These are phyloP conservation scores for Siderastrea siderea DNA, from an alignment of 92 coral and sea anemone species.

Conservation along the genomic window DNA sequence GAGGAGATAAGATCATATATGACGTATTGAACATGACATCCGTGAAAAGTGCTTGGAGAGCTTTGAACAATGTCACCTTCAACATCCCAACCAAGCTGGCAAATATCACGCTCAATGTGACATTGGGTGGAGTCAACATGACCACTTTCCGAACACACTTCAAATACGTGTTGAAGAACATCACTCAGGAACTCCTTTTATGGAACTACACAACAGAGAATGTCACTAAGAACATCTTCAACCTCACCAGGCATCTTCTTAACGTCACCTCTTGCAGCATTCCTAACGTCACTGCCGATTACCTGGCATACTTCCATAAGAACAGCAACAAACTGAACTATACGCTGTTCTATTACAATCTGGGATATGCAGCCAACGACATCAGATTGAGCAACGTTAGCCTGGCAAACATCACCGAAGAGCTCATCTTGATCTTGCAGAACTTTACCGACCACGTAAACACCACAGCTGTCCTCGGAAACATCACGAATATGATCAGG, in stretches of 20 bases:
- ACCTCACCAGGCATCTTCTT: conserved; percentile 58
- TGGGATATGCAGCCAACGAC: conserved; percentile 31
- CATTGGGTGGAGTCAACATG: conserved; percentile 68
- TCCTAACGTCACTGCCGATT: conserved; percentile 64
- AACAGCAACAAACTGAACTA: conserved; percentile 27
- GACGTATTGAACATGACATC: conserved; percentile 54
- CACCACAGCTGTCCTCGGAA: conserved; percentile 54
- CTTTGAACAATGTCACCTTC: conserved; percentile 58
- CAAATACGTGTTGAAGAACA: conserved; percentile 53
- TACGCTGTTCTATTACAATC: conserved; percentile 51
- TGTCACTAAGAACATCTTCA: conserved; percentile 56
- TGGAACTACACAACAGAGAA: conserved; percentile 71
- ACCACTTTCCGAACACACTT: conserved; percentile 63
- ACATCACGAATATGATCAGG: conserved; percentile 55
- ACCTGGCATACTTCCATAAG: conserved; percentile 44
- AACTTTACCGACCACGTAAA: conserved; percentile 68
- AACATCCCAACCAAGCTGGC: conserved; percentile 72
- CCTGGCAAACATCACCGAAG: conserved; percentile 64
- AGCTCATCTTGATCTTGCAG: conserved; percentile 62
- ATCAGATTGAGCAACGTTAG: conserved; percentile 40
- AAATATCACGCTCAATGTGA: conserved; percentile 69
- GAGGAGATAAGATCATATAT: conserved; percentile 41
- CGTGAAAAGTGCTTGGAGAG: conserved; percentile 49
- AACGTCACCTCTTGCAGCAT: conserved; percentile 71
- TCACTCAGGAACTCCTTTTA: conserved; percentile 56